A percentile compares a stretch with the other conserved stretches of the same genome.
These are phyloP conservation scores for Numenius phaeopus DNA, from an alignment of 2,797 vertebrate genomes.

Conservation along the genomic window DNA sequence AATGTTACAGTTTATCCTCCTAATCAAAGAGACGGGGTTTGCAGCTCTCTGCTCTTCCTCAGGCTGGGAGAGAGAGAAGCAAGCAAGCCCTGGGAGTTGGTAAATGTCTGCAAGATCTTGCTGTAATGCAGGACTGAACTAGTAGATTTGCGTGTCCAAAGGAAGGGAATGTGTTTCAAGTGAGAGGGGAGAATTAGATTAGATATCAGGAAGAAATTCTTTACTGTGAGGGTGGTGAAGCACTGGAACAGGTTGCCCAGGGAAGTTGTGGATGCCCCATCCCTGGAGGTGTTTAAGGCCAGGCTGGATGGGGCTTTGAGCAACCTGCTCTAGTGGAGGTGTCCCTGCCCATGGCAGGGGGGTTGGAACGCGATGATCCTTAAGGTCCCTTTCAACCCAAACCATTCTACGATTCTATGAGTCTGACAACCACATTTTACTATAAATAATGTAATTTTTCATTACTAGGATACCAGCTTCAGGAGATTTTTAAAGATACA, in stretches of 20 bases:
- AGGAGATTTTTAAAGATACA: neutral
- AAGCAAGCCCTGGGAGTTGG: neutral
- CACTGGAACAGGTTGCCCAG: too few species aligned
- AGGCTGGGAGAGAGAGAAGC: neutral
- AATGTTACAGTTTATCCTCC: neutral
- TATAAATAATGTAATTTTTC: neutral
- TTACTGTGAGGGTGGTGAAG: too few species aligned
- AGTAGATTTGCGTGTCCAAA: neutral
- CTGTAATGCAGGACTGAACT: neutral
- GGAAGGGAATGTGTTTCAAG: neutral
- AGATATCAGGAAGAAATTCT: too few species aligned
- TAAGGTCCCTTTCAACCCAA: too few species aligned
- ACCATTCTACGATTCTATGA: too few species aligned
- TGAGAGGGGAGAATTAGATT: neutral
- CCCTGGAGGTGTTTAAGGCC: too few species aligned
- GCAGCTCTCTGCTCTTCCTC: neutral
- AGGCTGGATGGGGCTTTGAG: too few species aligned
- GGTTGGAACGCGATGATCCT: too few species aligned
- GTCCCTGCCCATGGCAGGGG: too few species aligned
- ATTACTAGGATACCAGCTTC: neutral
- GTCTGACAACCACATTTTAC: neutral
- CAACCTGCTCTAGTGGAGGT: too few species aligned
- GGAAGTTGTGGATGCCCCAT: too few species aligned
- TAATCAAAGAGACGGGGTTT: neutral
- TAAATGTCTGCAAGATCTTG: neutral